Percentiles rank a stretch among this genome's conserved stretches.
Evolutionary conservation across 2,113 vertebrate genomes (phyloP).

Genomic region (Pao palembangensis): DNA sequence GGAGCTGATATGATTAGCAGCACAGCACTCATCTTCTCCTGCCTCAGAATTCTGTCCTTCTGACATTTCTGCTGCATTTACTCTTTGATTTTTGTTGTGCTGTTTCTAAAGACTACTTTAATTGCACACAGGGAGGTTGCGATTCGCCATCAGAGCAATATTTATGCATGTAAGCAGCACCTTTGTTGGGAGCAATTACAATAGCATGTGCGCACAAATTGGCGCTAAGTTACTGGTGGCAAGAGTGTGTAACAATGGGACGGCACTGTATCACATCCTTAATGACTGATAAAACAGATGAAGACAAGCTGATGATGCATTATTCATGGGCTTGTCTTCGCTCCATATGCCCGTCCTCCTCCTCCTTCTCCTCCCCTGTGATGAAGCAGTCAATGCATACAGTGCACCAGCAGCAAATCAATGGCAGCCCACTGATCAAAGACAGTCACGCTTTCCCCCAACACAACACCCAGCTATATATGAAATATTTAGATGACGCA

Average conservation of each 20-base stretch:
- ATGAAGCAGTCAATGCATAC: conserved; percentile 47
- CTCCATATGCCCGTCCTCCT: conserved; percentile 37
- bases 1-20: conserved; percentile 32
- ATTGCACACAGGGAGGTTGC: background rate
- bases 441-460: conserved; percentile 44
- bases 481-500: conserved; percentile 69
- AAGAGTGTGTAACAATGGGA: conserved; percentile 3
- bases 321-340: conserved; percentile 54
- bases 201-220: background rate
- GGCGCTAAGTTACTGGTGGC: background rate
- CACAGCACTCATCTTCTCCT: conserved; percentile 27
- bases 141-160: background rate
- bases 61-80: conserved; percentile 18
- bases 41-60: conserved; percentile 27
- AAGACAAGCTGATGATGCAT: conserved; percentile 48
- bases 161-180: background rate
- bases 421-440: conserved; percentile 63
- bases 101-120: background rate
- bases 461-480: conserved; percentile 51
- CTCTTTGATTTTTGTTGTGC: conserved; percentile 13
- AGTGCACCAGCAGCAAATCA: conserved; percentile 59
- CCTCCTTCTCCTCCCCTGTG: conserved; percentile 30
- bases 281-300: conserved; percentile 49
- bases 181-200: conserved; percentile 4
- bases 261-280: conserved; percentile 25